Evolutionary conservation across 2,888 invertebrate species (phyloP), one percentile per base, ranked within the genome.

Genomic region (Drosophila emarginata): DNA sequence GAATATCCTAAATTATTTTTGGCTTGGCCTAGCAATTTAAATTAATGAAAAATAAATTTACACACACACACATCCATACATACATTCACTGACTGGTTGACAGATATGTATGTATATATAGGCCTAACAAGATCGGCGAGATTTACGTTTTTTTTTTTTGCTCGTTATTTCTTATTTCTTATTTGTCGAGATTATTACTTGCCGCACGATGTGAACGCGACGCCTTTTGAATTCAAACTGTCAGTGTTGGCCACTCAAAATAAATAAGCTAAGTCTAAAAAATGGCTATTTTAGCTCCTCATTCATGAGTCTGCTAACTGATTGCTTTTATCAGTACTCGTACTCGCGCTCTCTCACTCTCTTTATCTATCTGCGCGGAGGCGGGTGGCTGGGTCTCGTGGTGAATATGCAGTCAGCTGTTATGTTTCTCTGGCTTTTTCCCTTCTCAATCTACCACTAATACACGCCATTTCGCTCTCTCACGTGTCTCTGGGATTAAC

Each of bases 161-260:
- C 15, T 45, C 36, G 12, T 21, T 56, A n/a, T 21, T 32, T 18
- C 7, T 14, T 40, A 2, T 15, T 40, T 40, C 40, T 18, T 14
- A n/a, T 64, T 51, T 64, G 2, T 15, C 9, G 45, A 18, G 5
- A 18, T 21, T 50, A 45, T 67, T 77, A 64, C 64, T 12, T 23
- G 60, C 58, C 36, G 26, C 40, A 62, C 68, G 68, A 67, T 68
- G 68, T 65, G 53, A 51, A 63, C 67, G 63, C 80, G 74, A 23
- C 77, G 78, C 62, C 74, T 32, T 32, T 32, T 32, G 32, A 32
- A 32, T 32, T 32, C 32, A 32, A 32, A 32, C 32, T 32, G 32
- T 32, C 32, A 32, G 32, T 32, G 32, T 32, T 32, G 32, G 1
- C 1, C 32, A 2, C 9, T 32, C 9, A 1, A 11, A 9, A 9